Evolutionary conservation across 2,113 vertebrate species (phyloP).

Genomic region (Rhodinocichla rosea): DNA sequence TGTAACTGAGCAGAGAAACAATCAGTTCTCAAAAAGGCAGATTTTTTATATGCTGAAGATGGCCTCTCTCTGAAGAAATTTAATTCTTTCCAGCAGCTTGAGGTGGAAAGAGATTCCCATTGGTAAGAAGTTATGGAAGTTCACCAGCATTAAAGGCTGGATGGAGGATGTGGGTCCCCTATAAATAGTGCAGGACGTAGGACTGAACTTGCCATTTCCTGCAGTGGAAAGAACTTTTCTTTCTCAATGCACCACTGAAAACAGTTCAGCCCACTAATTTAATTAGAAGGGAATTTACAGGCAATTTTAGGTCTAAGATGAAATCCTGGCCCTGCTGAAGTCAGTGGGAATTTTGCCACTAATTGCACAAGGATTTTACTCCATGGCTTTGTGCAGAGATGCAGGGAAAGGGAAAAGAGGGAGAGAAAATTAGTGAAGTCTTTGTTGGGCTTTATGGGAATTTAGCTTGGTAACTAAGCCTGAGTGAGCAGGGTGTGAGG

Average conservation of each 20-base stretch:
- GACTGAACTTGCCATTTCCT: conserved; percentile 32
- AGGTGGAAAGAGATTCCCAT: not conserved
- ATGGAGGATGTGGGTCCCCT: conserved; percentile 38
- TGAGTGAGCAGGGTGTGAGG: not conserved
- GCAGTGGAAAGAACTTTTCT: conserved; percentile 52
- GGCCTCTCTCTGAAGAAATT: not conserved
- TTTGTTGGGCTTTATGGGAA: not conserved
- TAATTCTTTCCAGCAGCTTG: not conserved
- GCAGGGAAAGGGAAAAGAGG: not conserved
- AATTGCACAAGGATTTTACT: not conserved
- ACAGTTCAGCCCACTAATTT: not conserved
- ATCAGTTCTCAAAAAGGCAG: not conserved
- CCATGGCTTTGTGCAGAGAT: not conserved
- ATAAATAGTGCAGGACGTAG: conserved; percentile 23
- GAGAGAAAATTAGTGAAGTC: not conserved
- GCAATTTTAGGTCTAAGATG: not conserved
- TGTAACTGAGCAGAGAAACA: accelerated
- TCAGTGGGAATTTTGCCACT: not conserved
- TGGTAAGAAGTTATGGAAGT: conserved; percentile 25
- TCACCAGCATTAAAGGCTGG: not conserved
- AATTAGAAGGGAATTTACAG: conserved; percentile 4
- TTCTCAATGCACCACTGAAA: conserved; percentile 27
- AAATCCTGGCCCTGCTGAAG: not conserved
- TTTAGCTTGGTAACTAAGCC: not conserved
- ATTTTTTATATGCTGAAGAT: not conserved